A percentile compares a stretch with the other conserved stretches of the same genome.
phyloP scores from a whole-genome alignment of 2,888 invertebrate genomes.

The Tortrix viridana region DNA sequence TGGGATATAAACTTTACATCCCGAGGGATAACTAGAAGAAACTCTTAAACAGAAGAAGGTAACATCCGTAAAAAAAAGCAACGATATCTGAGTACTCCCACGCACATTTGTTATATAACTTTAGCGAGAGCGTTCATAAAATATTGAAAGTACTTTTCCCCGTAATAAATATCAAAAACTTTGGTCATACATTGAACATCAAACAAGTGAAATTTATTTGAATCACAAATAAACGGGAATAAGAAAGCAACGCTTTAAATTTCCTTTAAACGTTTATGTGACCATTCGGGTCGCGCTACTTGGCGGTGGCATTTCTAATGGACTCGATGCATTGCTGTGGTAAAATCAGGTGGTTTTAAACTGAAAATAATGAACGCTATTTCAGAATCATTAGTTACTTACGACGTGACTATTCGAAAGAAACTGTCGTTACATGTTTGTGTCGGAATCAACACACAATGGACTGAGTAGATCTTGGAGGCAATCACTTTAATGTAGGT shows the following conservation, averaged over 20 bases:
- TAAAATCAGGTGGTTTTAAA: background rate
- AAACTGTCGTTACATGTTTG: slow-evolving; percentile 7
- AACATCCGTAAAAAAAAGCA: background rate
- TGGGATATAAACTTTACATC: too few species aligned
- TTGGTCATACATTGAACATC: slow-evolving; percentile 18
- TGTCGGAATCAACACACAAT: slow-evolving; percentile 19
- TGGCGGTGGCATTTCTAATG: slow-evolving; percentile 23
- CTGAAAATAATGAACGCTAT: slow-evolving; percentile 11
- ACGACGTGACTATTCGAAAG: slow-evolving; percentile 4
- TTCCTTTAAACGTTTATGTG: background rate
- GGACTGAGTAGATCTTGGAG: slow-evolving; percentile 11
- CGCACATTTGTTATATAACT: slow-evolving; percentile 19
- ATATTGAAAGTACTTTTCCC: slow-evolving; percentile 18
- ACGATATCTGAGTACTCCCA: background rate
- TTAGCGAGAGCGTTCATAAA: slow-evolving; percentile 20
- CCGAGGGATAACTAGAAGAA: background rate
- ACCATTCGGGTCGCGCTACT: background rate
- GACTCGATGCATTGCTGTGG: too few species aligned
- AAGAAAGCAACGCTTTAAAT: background rate
- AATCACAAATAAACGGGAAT: background rate
- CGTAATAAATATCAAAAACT: slow-evolving; percentile 24
- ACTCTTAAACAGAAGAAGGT: background rate
- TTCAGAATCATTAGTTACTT: slow-evolving; percentile 20
- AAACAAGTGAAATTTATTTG: background rate
- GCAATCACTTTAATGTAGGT: slow-evolving; percentile 2